These are phyloP conservation scores for Lamproptera curius DNA, from an alignment of 2,888 invertebrate species.

Conservation along the genomic window DNA sequence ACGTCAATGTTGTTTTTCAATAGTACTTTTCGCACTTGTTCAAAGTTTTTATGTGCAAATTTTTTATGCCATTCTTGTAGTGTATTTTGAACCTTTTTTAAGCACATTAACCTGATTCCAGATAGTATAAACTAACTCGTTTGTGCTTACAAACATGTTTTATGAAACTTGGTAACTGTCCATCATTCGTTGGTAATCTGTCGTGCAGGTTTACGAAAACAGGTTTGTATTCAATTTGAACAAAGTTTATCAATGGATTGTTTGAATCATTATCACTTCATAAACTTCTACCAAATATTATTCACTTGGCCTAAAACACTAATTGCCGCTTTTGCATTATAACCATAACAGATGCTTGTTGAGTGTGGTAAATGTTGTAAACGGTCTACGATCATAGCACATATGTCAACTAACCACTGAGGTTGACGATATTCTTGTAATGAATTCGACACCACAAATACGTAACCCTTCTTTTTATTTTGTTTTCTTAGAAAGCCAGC, in stretches of 20 bases:
- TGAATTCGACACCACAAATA: background rate
- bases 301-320: too few relatives aligned
- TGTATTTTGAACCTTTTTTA: background rate
- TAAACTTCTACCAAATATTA: too few relatives aligned
- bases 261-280: too few relatives aligned
- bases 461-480: background rate
- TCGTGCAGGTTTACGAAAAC: background rate
- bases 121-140: background rate
- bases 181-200: background rate
- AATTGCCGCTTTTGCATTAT: too few relatives aligned
- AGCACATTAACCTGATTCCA: conserved; percentile 1
- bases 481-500: background rate
- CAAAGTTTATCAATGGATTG: too few relatives aligned
- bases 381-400: background rate
- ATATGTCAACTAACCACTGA: background rate
- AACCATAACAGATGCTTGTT: background rate
- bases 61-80: conserved; percentile 27
- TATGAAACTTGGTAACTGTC: background rate
- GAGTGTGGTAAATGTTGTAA: background rate
- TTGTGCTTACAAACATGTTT: conserved; percentile 1
- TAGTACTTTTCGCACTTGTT: conserved; percentile 22
- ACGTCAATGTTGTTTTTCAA: conserved; percentile 26
- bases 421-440: background rate
- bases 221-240: background rate
- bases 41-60: conserved; percentile 25